Conservation (phyloP, 2,888 invertebrate species). For the Kuschelorhynchus macadamiae region DNA sequence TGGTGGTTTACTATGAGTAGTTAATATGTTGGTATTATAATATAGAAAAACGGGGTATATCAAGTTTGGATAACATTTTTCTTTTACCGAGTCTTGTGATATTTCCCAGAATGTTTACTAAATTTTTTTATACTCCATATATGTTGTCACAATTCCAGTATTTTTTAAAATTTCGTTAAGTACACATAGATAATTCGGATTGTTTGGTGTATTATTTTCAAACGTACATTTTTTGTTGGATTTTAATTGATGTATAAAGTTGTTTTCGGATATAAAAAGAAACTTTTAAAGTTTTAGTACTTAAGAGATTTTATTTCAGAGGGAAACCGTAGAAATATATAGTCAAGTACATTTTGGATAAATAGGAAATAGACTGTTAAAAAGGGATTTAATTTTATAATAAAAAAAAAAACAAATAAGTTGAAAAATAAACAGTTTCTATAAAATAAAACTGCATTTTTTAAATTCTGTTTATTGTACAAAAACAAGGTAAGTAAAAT, state of each 20-base stretch:
- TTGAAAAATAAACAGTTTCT: too few relatives aligned
- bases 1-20: neutral
- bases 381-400: too few relatives aligned
- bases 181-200: slow-evolving; percentile 14
- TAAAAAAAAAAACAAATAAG: too few relatives aligned
- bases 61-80: neutral
- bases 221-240: too few relatives aligned
- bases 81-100: neutral
- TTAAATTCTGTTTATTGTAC: too few relatives aligned
- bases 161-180: slow-evolving; percentile 16
- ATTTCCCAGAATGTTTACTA: too few relatives aligned
- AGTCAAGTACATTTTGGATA: neutral
- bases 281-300: slow-evolving; percentile 24
- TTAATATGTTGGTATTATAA: neutral
- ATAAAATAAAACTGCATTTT: too few relatives aligned
- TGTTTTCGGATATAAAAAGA: slow-evolving; percentile 3
- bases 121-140: too few relatives aligned
- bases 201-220: neutral
- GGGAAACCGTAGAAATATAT: neutral
- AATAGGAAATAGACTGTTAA: too few relatives aligned
- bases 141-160: slow-evolving; percentile 3
- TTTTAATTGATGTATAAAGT: too few relatives aligned
- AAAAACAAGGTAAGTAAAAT: too few relatives aligned
- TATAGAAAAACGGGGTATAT: neutral
- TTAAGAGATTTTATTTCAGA: slow-evolving; percentile 14